phyloP scores from a whole-genome alignment of 2,888 invertebrate genomes.

The Chromoteleia sp. region DNA sequence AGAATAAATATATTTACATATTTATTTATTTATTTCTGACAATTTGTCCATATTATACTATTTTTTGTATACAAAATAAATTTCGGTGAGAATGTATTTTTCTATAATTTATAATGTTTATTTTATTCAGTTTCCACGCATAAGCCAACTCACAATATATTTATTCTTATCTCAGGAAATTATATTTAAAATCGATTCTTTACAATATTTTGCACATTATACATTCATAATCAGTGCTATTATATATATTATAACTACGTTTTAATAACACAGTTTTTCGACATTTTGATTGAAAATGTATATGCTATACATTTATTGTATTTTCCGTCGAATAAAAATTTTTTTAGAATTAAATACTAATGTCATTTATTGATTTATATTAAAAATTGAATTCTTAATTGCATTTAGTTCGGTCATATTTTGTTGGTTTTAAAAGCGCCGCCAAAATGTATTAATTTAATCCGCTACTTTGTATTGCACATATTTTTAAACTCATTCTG shows the following conservation, averaged over 20 bases:
- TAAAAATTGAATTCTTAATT: neutral
- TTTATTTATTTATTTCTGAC: conserved; percentile 54
- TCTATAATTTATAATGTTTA: conserved; percentile 32
- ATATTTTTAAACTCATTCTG: too few relatives aligned
- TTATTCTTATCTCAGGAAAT: conserved; percentile 51
- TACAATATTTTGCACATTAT: conserved; percentile 38
- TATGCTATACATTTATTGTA: conserved; percentile 57
- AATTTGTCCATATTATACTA: conserved; percentile 34
- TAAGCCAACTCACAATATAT: conserved; percentile 35
- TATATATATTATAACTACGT: conserved; percentile 41
- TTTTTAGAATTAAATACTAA: conserved; percentile 32
- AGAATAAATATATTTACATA: conserved; percentile 64
- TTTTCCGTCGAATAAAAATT: conserved; percentile 48
- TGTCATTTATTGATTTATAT: neutral
- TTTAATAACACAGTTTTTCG: conserved; percentile 44
- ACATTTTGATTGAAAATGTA: conserved; percentile 34
- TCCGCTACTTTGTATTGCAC: too few relatives aligned
- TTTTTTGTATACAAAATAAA: conserved; percentile 41
- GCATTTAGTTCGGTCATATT: too few relatives aligned
- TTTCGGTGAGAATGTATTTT: conserved; percentile 47
- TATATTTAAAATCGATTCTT: conserved; percentile 16
- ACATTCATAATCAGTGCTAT: conserved; percentile 30
- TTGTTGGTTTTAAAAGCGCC: too few relatives aligned
- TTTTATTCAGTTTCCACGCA: conserved; percentile 15
- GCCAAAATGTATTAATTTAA: too few relatives aligned